Conservation (phyloP, 2,888 invertebrate species). For the Polydrusus pterygomalis region DNA sequence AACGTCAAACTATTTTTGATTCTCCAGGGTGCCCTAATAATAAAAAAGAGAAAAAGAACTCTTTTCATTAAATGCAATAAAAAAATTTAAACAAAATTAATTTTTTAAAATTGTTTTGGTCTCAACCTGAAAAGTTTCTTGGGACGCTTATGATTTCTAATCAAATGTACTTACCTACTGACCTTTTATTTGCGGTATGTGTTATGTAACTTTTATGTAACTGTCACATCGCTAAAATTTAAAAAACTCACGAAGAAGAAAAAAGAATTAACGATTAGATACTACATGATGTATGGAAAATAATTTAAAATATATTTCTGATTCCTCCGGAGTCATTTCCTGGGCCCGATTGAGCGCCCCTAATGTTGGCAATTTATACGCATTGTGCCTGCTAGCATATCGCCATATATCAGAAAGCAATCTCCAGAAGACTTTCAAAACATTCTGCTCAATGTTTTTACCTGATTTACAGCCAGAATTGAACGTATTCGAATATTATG, state of each 20-base stretch:
- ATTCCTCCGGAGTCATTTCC: constrained; percentile 46
- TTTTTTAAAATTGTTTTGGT: no score
- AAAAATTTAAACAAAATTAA: no score
- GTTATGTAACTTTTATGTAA: no score
- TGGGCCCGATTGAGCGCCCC: constrained; percentile 61
- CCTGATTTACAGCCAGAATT: constrained; percentile 69
- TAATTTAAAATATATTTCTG: constrained; percentile 38
- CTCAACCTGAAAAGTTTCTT: no score
- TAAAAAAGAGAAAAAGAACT: no score
- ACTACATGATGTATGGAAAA: constrained; percentile 7
- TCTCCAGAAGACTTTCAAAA: constrained; percentile 72
- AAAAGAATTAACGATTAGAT: not conserved
- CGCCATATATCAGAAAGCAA: constrained; percentile 72
- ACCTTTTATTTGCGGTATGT: no score
- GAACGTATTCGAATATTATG: constrained; percentile 45
- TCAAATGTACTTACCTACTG: no score
- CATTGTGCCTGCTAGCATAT: constrained; percentile 69
- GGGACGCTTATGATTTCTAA: no score
- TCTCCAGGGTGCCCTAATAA: no score
- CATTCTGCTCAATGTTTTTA: constrained; percentile 69
- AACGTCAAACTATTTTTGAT: no score
- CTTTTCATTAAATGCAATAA: no score
- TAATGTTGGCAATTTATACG: constrained; percentile 72
- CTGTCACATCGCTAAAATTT: no score
- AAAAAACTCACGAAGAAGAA: constrained; percentile 9